Evolutionary conservation across 2,888 invertebrate species (phyloP), one percentile per base, ranked within the genome.

Genomic region (Nudaria mundana): DNA sequence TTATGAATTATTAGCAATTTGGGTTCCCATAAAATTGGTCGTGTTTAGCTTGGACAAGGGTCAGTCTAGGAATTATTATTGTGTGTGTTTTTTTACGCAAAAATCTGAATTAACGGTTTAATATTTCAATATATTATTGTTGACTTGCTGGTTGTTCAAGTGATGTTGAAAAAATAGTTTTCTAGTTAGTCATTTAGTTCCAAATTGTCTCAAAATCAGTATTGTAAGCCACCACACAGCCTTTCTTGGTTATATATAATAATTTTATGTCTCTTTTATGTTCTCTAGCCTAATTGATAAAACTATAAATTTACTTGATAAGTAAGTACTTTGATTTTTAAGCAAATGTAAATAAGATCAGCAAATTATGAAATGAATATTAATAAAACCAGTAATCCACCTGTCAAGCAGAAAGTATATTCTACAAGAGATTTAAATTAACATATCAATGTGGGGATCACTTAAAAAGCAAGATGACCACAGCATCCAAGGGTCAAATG

Each of bases 1-100:
- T 79, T 86, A 86, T 86, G 85, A 86, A 82, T 83, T 86, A 86
- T 84, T 77, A 76, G 70, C 64, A 66, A 63, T 69, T 71, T 20
- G 66, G 72, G 82, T 82, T 82, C 82, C 78, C 81, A 81, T 81
- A 81, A 79, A 75, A 74, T 80, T 63, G 66, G 66, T 64, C 63
- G 40, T 44, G 46, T 53, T 53, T 35, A 13, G 13, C 44, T n/a
- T 32, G 48, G 48, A 54, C 45, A 48, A 40, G 56, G 68, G 67
- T 56, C 63, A 65, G 45, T 55, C 35, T 36, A 40, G 30, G 43
- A 49, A 44, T 46, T 52, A 43, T 51, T 57, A 48, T 54, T 46
- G 44, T 40, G 41, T 50, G 52, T 52, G 34, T 44, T 52, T 40
- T 30, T 10, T 31, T 29, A 24, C 8, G 10, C 7, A 24, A 29